phyloP scores from a whole-genome alignment of 2,888 invertebrate species.

The Argynnis bischoffii region DNA sequence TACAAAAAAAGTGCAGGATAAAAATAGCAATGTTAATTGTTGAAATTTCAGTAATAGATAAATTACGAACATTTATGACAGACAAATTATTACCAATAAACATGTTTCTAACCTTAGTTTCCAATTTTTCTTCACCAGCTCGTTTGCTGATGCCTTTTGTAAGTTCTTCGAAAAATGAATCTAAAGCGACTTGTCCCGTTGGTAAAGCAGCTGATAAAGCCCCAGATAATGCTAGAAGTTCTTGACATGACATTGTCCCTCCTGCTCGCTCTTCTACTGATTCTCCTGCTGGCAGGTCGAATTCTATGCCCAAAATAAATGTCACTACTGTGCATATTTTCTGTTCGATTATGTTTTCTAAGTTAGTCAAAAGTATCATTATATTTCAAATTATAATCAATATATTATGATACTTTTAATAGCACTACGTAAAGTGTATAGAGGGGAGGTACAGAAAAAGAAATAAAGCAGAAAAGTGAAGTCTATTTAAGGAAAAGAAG shows the following conservation, averaged over 20 bases:
- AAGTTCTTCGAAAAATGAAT: constrained; percentile 91
- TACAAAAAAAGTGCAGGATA: no score
- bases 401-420: constrained; percentile 30
- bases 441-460: constrained; percentile 1
- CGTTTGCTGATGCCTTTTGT: constrained; percentile 86
- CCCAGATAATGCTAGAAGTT: constrained; percentile 94
- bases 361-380: constrained; percentile 26
- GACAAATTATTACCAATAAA: neutral
- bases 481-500: neutral
- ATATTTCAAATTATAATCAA: neutral
- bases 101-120: constrained; percentile 58
- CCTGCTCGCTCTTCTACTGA: constrained; percentile 72
- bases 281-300: constrained; percentile 78
- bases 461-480: constrained; percentile 11
- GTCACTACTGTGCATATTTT: constrained; percentile 51
- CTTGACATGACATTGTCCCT: constrained; percentile 92
- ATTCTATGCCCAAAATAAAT: constrained; percentile 61
- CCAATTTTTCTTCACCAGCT: constrained; percentile 71
- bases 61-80: no score
- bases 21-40: no score
- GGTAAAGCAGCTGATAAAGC: constrained; percentile 95
- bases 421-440: constrained; percentile 11
- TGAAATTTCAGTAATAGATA: no score
- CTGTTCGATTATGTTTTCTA: constrained; percentile 9
- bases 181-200: constrained; percentile 91